A percentile compares a stretch with the other conserved stretches of the same genome.
Evolutionary conservation across 1,140 invertebrate genomes (phyloP).

Genomic region (Parasteatoda tepidariorum): DNA sequence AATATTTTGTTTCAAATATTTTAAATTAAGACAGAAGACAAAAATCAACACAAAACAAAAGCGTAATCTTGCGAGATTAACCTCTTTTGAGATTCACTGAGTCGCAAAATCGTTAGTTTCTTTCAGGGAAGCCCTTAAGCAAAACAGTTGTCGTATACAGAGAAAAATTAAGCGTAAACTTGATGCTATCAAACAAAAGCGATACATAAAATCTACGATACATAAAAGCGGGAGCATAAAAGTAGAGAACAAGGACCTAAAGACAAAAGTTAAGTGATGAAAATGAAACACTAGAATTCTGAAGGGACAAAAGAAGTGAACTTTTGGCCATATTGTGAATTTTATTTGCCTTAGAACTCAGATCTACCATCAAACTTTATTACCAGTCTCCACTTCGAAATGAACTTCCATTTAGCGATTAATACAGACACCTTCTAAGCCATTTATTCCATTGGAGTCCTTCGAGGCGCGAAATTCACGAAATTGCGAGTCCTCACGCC

Average conservation of each 20-base stretch:
- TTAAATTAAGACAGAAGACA: no score
- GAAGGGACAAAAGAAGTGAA: background rate
- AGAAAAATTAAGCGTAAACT: no score
- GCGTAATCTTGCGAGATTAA: no score
- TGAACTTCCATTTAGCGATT: background rate
- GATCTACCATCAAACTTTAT: background rate
- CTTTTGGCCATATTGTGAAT: background rate
- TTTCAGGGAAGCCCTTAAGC: no score
- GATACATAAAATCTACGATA: no score
- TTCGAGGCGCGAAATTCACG: background rate
- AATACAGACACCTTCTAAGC: background rate
- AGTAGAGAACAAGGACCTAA: background rate
- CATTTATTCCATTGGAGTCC: background rate
- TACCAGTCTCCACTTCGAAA: background rate
- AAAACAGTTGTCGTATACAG: no score
- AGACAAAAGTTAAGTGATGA: background rate
- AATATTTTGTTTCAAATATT: no score
- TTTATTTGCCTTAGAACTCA: background rate
- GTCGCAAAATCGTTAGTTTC: no score
- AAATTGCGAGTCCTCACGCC: constrained; percentile 8
- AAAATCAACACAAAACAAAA: no score
- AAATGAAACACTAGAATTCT: background rate
- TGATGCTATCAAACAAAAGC: no score
- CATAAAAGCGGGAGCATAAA: background rate
- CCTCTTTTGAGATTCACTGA: no score